A percentile compares a stretch with the other conserved stretches of the same genome.
phyloP scores from a whole-genome alignment of 2,888 invertebrate genomes.

The Kuschelorhynchus macadamiae region DNA sequence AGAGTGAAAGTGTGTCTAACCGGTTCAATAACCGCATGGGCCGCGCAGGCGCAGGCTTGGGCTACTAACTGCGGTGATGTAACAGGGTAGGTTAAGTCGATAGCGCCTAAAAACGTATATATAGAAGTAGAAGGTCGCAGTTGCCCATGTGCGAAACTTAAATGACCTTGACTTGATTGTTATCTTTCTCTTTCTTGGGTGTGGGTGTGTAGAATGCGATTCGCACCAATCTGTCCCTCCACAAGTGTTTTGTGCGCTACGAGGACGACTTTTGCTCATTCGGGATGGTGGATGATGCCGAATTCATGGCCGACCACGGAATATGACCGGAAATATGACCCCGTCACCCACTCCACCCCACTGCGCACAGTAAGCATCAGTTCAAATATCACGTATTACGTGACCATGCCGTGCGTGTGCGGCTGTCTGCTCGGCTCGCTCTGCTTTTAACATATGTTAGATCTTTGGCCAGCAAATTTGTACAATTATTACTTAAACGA shows the following conservation, averaged over 20 bases:
- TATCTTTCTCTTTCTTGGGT: constrained; percentile 75
- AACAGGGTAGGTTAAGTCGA: constrained; percentile 36
- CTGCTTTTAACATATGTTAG: constrained; percentile 55
- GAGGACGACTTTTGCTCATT: constrained; percentile 99
- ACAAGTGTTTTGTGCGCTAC: constrained; percentile 99
- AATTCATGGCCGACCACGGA: constrained; percentile 96
- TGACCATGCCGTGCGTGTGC: constrained; percentile 59
- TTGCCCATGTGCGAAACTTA: constrained; percentile 38
- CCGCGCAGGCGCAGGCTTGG: constrained; percentile 63
- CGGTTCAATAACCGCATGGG: constrained; percentile 69
- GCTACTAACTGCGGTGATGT: constrained; percentile 64
- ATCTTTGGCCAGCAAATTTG: constrained; percentile 19
- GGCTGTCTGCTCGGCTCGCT: constrained; percentile 62
- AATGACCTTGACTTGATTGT: constrained; percentile 68
- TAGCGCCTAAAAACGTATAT: constrained; percentile 35
- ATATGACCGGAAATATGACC: constrained; percentile 96
- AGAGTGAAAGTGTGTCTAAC: constrained; percentile 65
- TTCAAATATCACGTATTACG: constrained; percentile 56
- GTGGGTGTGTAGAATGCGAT: constrained; percentile 95
- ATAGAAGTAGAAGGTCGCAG: constrained; percentile 46
- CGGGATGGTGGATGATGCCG: constrained; percentile 99
- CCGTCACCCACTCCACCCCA: constrained; percentile 73
- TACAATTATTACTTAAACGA: too few species aligned
- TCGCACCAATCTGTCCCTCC: constrained; percentile 98
- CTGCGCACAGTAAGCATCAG: constrained; percentile 70